Base-by-base conservation (phyloP, 2,113 vertebrate species). In the Panthera leo region DNA sequence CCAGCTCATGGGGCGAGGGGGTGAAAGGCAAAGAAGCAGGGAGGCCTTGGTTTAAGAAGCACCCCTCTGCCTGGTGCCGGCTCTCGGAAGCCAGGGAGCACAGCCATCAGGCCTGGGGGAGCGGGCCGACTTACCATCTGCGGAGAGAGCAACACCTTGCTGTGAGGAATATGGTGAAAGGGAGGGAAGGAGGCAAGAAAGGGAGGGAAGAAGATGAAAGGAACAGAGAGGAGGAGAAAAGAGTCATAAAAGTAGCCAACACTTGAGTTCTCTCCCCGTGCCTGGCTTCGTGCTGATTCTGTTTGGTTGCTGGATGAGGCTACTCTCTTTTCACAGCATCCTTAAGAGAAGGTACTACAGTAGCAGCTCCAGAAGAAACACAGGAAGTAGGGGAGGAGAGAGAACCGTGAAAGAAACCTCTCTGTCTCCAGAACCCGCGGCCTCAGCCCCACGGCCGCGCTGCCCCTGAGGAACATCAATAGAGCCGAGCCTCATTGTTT, bases 381-480 rank as follows among this genome's bases (percentile, higher is more conserved):
- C 39, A 76, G 73, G 58, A 84, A 80, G 65, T 2, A 4, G 12
- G 23, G 48, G 34, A 8, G n/a, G 4, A 15, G 31, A 25, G 70
- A 29, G 27, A 3, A 11, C 18, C 23, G 29, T 0, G 55, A 29
- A 58, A 11, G 8, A 53, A 55, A n/a, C 18, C 48, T 51, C 27
- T 36, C 3, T 36, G 61, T 78, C 80, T 51, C 85, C 39, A 29
- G 29, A 71, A 13, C 48, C 39, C 5, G 0, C 19, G 23, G 86
- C 82, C 51, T 1, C 2, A 0, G 34, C 68, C 45, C 34, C 0
- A 2, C 0, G 78, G 68, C 71, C 0, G 1, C 0, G 3, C 51
- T 14, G 10, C 5, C 78, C 48, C 34, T 8, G 2, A 70, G 78
- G 34, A 80, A 68, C 63, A 19, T 14, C 5, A 19, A 45, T 42